phyloP scores from a whole-genome alignment of 2,888 invertebrate species.

The Oligia latruncula region DNA sequence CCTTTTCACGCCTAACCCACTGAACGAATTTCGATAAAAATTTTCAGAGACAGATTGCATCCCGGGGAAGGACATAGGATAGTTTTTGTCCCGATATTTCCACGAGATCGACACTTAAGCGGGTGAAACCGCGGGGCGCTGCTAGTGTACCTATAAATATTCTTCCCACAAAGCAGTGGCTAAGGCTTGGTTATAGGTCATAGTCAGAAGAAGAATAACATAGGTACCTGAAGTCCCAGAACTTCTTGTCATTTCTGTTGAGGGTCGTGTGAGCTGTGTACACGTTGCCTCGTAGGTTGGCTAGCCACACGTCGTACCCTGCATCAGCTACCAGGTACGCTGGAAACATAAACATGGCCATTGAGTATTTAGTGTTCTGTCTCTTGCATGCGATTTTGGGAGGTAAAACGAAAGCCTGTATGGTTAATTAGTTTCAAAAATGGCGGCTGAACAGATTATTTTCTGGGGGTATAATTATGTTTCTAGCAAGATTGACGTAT shows the following conservation, averaged over 20 bases:
- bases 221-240: constrained; percentile 90
- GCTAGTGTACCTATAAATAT: too few relatives aligned
- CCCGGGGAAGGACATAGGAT: too few relatives aligned
- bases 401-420: background rate
- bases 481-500: background rate
- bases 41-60: too few relatives aligned
- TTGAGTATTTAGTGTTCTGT: background rate
- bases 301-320: constrained; percentile 91
- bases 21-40: too few relatives aligned
- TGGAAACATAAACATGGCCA: constrained; percentile 70
- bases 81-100: too few relatives aligned
- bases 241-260: constrained; percentile 81
- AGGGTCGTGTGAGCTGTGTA: constrained; percentile 85
- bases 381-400: background rate
- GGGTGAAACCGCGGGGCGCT: too few relatives aligned
- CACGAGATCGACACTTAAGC: too few relatives aligned
- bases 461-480: background rate
- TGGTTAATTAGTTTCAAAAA: background rate
- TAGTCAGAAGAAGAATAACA: background rate
- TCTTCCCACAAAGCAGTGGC: background rate
- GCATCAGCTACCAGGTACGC: constrained; percentile 89
- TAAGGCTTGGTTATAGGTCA: too few relatives aligned
- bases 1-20: too few relatives aligned
- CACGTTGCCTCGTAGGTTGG: constrained; percentile 87
- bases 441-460: background rate